Evolutionary conservation across 1,140 invertebrate species (phyloP), one percentile per base, ranked within the genome.

Genomic region (Trigoniulus corallinus): DNA sequence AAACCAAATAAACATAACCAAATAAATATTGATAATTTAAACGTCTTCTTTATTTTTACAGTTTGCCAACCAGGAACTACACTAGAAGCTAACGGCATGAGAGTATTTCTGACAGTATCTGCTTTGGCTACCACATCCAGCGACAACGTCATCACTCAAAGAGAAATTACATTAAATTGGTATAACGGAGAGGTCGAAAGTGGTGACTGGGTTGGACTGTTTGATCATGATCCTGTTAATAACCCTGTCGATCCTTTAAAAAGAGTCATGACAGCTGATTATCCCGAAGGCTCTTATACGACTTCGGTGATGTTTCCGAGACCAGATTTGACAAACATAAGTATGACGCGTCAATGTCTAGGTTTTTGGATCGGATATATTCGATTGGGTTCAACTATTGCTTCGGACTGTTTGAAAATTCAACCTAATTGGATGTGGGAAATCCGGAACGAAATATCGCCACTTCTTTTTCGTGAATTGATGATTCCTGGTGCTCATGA

Each of bases 401-500:
- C 54, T 1, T 57, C 53, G 0, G 47, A 53, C 12, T 78, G 74
- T 56, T 53, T 78, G 0, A 57, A 63, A 24, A 71, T 70, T 0
- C 62, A 69, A 48, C 76, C 77, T 1, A 70, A 59, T 2, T 80
- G 78, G 78, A 78, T 80, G 76, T 59, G 59, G 10, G 65, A 76
- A 10, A 60, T 67, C 51, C 64, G 59, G 20, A 20, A 63, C 0
- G 55, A 56, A 2, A 56, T 77, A 1, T 67, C 64, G 0, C 54
- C 61, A 18, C 50, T 68, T 27, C 63, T 59, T 37, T 54, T 79
- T 27, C 59, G 64, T 10, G 66, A 76, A 46, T 54, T 79, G 1
- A 75, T 77, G 51, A 61, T 80, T 45, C 77, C 77, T 0, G 78
- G 78, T 12, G 75, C 74, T 2, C 78, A 80, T 54, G 74, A 80